Conservation (phyloP, 1,140 invertebrate species). For the Diachasmimorpha longicaudata region DNA sequence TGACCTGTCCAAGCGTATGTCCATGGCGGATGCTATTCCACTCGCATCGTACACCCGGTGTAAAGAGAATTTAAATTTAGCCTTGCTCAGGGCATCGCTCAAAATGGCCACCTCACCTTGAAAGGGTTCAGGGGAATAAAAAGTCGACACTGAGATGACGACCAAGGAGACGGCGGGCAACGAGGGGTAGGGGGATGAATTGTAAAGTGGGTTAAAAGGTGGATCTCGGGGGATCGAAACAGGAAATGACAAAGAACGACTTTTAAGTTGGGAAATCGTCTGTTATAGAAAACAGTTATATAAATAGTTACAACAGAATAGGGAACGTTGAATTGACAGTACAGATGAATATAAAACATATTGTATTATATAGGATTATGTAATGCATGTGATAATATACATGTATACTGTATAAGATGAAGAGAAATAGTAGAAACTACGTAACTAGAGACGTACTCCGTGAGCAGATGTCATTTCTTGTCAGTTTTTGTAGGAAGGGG, state of each 20-base stretch:
- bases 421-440: too few relatives aligned
- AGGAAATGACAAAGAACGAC: constrained; percentile 14
- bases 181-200: not conserved
- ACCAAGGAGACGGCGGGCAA: not conserved
- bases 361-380: too few relatives aligned
- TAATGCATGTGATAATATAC: too few relatives aligned
- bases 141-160: not conserved
- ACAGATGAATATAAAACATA: too few relatives aligned
- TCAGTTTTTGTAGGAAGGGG: too few relatives aligned
- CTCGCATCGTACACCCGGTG: not conserved
- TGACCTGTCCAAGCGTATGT: not conserved
- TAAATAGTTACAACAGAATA: too few relatives aligned
- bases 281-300: too few relatives aligned
- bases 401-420: too few relatives aligned
- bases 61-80: constrained; percentile 27
- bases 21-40: not conserved
- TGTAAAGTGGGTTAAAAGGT: constrained; percentile 26
- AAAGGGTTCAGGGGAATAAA: not conserved
- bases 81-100: constrained; percentile 8
- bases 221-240: not conserved
- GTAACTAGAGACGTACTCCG: too few relatives aligned
- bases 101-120: not conserved
- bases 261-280: too few relatives aligned
- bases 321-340: too few relatives aligned
- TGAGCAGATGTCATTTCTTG: too few relatives aligned